A percentile compares a stretch with the other conserved stretches of the same genome.
Conservation (phyloP, 2,113 vertebrate genomes). For the Melanotaenia duboulayi region DNA sequence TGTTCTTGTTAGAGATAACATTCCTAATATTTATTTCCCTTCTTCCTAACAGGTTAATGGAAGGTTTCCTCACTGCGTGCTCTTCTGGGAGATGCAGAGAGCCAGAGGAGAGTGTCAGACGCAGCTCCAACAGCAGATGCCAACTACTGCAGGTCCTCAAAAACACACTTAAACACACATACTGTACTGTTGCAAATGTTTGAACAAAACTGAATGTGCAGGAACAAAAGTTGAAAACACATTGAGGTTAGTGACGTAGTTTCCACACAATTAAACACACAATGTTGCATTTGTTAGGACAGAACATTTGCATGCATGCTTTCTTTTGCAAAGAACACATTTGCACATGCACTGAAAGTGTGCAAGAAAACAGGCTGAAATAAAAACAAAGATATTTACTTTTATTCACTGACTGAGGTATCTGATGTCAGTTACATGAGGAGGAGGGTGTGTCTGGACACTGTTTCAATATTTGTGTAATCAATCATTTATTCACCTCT, state of each 20-base stretch:
- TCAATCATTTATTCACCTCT: slow-evolving; percentile 42
- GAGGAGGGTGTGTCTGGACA: slow-evolving; percentile 1
- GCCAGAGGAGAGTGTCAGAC: slow-evolving; percentile 67
- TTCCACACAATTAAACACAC: no score
- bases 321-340: no score
- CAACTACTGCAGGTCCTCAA: slow-evolving; percentile 43
- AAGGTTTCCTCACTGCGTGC: slow-evolving; percentile 75
- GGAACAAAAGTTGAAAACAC: not conserved
- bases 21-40: slow-evolving; percentile 37
- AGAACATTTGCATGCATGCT: no score
- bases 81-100: slow-evolving; percentile 77
- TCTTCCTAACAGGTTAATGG: slow-evolving; percentile 61
- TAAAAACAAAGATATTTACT: no score
- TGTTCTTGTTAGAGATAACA: slow-evolving; percentile 31
- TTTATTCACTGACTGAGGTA: no score
- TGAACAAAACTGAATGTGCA: not conserved
- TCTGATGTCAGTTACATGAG: not conserved
- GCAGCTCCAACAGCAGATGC: slow-evolving; percentile 34
- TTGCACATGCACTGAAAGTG: no score
- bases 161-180: slow-evolving; percentile 9
- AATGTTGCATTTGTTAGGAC: no score
- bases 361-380: no score
- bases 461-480: slow-evolving; percentile 11
- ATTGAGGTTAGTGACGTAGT: not conserved
- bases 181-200: not conserved